A percentile compares a stretch with the other conserved stretches of the same genome.
Evolutionary conservation across 2,113 vertebrate species (phyloP).

Genomic region (Crotalus tigris): DNA sequence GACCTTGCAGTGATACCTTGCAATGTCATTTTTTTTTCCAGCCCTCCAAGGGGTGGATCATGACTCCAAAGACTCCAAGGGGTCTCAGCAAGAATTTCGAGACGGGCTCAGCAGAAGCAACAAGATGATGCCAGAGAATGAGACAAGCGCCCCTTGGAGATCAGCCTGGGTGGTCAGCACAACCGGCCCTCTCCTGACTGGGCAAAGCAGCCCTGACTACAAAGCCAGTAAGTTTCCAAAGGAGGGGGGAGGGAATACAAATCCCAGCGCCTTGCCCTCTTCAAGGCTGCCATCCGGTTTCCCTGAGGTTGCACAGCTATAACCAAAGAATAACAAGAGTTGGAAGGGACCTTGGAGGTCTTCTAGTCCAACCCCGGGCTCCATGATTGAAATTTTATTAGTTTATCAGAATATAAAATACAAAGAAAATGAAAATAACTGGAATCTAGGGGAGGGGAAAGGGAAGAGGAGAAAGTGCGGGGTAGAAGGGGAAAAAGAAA

Average conservation of each 20-base stretch:
- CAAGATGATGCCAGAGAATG: neutral
- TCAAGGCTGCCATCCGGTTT: neutral
- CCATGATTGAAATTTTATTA: no score
- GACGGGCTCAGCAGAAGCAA: neutral
- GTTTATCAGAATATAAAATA: no score
- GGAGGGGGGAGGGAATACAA: neutral
- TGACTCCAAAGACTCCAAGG: neutral
- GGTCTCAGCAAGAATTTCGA: neutral
- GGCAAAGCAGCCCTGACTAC: neutral
- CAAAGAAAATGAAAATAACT: no score
- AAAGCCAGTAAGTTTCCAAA: neutral
- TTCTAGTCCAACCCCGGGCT: no score
- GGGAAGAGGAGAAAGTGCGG: no score
- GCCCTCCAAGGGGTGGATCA: neutral
- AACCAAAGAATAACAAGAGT: no score
- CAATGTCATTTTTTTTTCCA: neutral
- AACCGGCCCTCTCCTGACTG: neutral
- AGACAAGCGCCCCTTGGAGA: neutral
- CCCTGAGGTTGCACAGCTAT: neutral
- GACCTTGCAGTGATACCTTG: neutral
- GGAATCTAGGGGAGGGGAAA: no score
- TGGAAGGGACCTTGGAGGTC: no score
- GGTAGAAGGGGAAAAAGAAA: no score
- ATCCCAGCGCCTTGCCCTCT: neutral
- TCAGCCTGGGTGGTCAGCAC: neutral